Evolutionary conservation across 1,140 invertebrate species (phyloP).

Genomic region (Aleiodes sp.): DNA sequence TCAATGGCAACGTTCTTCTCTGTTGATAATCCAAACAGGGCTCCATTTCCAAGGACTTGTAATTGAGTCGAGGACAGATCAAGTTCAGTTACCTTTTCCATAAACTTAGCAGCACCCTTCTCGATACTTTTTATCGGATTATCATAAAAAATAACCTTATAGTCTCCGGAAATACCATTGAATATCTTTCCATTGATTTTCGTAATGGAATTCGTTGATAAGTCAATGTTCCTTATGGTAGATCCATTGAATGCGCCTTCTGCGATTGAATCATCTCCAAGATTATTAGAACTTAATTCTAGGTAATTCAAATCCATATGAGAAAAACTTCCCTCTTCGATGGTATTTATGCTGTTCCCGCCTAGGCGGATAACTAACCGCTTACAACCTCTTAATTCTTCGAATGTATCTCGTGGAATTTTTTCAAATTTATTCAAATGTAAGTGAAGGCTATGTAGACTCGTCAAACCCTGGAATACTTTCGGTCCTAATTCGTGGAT

Average conservation of each 20-base stretch:
- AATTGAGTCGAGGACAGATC: slow-evolving; percentile 48
- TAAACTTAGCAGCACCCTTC: slow-evolving; percentile 41
- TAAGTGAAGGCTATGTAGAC: slow-evolving; percentile 39
- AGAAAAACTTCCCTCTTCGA: slow-evolving; percentile 41
- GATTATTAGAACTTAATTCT: slow-evolving; percentile 43
- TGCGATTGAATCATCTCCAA: slow-evolving; percentile 36
- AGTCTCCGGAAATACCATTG: too few relatives aligned
- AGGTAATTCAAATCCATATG: slow-evolving; percentile 38
- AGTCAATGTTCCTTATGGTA: too few relatives aligned
- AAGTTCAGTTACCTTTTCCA: slow-evolving; percentile 36
- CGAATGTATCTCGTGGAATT: slow-evolving; percentile 35
- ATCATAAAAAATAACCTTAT: slow-evolving; percentile 38
- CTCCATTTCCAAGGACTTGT: slow-evolving; percentile 42
- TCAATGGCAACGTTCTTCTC: slow-evolving; percentile 32
- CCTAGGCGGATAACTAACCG: slow-evolving; percentile 33
- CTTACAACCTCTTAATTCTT: slow-evolving; percentile 34
- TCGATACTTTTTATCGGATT: slow-evolving; percentile 41
- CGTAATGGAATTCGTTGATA: too few relatives aligned
- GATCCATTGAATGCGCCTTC: slow-evolving; percentile 32
- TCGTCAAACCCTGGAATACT: slow-evolving; percentile 36
- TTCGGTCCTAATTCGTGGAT: slow-evolving; percentile 33
- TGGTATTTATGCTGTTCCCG: slow-evolving; percentile 41
- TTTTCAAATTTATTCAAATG: slow-evolving; percentile 41
- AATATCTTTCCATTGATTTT: too few relatives aligned
- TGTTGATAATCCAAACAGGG: slow-evolving; percentile 43